Evolutionary conservation across 2,113 vertebrate genomes (phyloP).

Genomic region (Tetraodon nigroviridis): DNA sequence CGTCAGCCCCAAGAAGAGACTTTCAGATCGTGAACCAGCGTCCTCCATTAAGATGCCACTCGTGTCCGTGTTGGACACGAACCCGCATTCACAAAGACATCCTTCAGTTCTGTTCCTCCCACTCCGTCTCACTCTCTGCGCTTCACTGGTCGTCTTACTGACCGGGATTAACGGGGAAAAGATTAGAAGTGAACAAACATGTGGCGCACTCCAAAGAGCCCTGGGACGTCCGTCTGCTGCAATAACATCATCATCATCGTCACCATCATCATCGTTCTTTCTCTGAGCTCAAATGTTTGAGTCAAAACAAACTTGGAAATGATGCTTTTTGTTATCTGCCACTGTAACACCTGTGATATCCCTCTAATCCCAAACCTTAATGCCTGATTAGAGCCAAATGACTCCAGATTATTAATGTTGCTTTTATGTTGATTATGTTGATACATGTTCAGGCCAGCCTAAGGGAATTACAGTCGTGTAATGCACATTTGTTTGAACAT

Average conservation of each 20-base stretch:
- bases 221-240: constrained; percentile 27
- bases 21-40: constrained; percentile 50
- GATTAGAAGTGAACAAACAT: constrained; percentile 61
- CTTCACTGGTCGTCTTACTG: constrained; percentile 45
- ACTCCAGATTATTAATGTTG: constrained; percentile 47
- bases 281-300: not conserved
- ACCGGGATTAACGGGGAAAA: constrained; percentile 55
- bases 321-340: constrained; percentile 6
- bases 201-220: constrained; percentile 39
- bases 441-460: constrained; percentile 50
- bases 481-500: constrained; percentile 38
- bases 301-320: not conserved
- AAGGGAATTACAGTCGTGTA: constrained; percentile 56
- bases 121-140: constrained; percentile 12
- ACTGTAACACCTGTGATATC: constrained; percentile 36
- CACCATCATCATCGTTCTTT: not conserved
- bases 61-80: constrained; percentile 57
- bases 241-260: constrained; percentile 12
- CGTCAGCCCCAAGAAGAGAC: constrained; percentile 53
- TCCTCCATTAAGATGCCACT: constrained; percentile 68
- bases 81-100: constrained; percentile 57
- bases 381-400: constrained; percentile 58
- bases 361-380: constrained; percentile 49
- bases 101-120: constrained; percentile 44
- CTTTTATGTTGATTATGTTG: constrained; percentile 71